Evolutionary conservation across 2,113 vertebrate genomes (phyloP).

Genomic region (Pygoscelis adeliae): DNA sequence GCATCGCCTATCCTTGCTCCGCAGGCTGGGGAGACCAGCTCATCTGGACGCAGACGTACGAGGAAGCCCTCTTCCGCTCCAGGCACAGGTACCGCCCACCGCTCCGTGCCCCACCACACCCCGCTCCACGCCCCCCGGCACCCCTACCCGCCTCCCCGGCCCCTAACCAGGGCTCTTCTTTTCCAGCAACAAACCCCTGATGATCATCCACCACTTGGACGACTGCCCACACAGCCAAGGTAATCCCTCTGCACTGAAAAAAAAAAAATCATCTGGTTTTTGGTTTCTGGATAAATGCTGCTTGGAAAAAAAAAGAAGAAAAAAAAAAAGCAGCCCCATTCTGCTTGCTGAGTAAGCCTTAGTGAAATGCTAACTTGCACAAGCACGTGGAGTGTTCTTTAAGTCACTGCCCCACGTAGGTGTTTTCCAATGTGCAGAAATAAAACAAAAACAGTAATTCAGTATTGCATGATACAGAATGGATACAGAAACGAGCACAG

Average conservation of each 20-base stretch:
- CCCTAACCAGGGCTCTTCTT: background rate
- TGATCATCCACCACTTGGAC: constrained; percentile 92
- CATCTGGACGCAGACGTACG: constrained; percentile 95
- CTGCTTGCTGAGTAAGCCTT: background rate
- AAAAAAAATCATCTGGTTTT: background rate
- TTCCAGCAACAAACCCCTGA: constrained; percentile 90
- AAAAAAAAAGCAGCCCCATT: background rate
- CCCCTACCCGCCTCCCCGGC: rapidly evolving
- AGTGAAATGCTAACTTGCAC: background rate
- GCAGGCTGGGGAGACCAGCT: constrained; percentile 95
- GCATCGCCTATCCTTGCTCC: background rate
- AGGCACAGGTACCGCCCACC: constrained; percentile 75
- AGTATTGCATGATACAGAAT: rapidly evolving
- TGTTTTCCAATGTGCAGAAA: background rate
- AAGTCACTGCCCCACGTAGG: rapidly evolving
- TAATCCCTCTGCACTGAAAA: constrained; percentile 26
- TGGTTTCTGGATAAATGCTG: background rate
- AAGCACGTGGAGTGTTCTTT: rapidly evolving
- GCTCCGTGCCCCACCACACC: background rate
- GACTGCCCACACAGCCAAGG: constrained; percentile 92
- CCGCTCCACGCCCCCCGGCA: background rate
- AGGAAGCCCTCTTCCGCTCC: constrained; percentile 89
- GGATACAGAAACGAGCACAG: rapidly evolving
- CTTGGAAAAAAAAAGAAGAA: background rate
- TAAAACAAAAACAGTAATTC: background rate